phyloP scores from a whole-genome alignment of 2,797 vertebrate genomes.

The Bovichtus variegatus region DNA sequence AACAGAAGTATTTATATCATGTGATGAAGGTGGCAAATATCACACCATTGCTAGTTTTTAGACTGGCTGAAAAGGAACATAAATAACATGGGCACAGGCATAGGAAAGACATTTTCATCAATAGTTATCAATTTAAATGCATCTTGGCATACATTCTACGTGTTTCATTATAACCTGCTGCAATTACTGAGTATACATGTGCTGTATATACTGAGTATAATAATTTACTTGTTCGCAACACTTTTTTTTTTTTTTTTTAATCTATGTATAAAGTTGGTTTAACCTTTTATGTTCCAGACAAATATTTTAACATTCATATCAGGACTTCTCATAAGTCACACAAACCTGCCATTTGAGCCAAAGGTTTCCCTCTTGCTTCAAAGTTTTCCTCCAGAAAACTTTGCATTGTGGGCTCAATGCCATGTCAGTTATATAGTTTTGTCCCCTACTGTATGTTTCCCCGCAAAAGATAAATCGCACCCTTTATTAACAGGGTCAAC shows the following conservation, averaged over 20 bases:
- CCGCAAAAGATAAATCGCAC: slow-evolving; percentile 69
- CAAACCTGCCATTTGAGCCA: slow-evolving; percentile 53
- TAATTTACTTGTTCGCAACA: not conserved
- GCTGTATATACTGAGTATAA: not conserved
- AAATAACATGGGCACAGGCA: slow-evolving; percentile 28
- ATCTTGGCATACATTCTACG: not conserved
- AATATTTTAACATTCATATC: slow-evolving; percentile 38
- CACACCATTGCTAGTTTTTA: slow-evolving; percentile 41
- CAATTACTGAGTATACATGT: not conserved
- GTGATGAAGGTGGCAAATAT: slow-evolving; percentile 58
- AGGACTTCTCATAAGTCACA: slow-evolving; percentile 43
- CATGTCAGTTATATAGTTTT: slow-evolving; percentile 51
- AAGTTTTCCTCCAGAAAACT: slow-evolving; percentile 45
- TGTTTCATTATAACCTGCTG: slow-evolving; percentile 2
- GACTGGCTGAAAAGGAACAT: slow-evolving; percentile 35
- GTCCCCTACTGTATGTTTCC: slow-evolving; percentile 39
- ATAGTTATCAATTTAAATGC: slow-evolving; percentile 1
- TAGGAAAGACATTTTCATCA: not conserved
- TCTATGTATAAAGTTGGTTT: slow-evolving; percentile 7
- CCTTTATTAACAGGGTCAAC: slow-evolving; percentile 54
- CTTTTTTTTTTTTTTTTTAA: not conserved
- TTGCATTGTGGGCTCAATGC: slow-evolving; percentile 51
- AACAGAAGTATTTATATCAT: slow-evolving; percentile 58
- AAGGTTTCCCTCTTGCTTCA: slow-evolving; percentile 36
- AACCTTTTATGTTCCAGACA: slow-evolving; percentile 33